Evolutionary conservation across 37 sponge, comb jelly and placozoan species (phyloP), one percentile per base, ranked within the genome.

Genomic region (Bolinopsis microptera): DNA sequence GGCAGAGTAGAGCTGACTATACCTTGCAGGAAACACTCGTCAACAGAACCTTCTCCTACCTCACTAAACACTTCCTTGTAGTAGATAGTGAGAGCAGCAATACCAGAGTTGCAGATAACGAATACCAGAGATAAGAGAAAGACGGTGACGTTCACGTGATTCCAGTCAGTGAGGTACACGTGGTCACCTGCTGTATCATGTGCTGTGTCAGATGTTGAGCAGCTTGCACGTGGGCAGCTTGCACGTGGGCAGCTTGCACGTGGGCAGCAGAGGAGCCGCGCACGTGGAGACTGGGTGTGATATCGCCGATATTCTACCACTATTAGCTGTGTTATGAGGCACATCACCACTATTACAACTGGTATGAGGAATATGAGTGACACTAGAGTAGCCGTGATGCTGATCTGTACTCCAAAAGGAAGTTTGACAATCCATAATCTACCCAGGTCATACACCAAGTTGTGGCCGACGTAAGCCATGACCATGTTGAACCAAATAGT

Each of bases 131-230:
- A 70, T 9, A 70, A n/a, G 74, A 70, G 25, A n/a, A 26, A 70
- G 30, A 70, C 74, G 25, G 74, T 70, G 74, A 26, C 2, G 74
- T 70, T 70, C 16, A 70, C 74, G 74, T 70, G 74, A n/a, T 2
- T 28, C 74, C 74, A 70, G 30, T 70, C 74, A 8, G 74, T 70
- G 61, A 48, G 61, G n/a, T n/a, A n/a, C n/a, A n/a, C n/a, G n/a
- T n/a, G n/a, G n/a, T n/a, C n/a, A n/a, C n/a, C n/a, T 5, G 61
- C 5, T 18, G 61, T 48, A 13, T 18, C 9, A 48, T 13, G 61
- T 5, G 61, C 9, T 13, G 61, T 5, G 61, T 48, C 13, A 13
- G 61, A 48, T 5, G 61, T 5, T 48, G 9, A 13, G 61, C 13
- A 13, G 61, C 9, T 18, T 5, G 61, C 13, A 13, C 61, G 13